Percentiles rank a stretch among this genome's conserved stretches.
Evolutionary conservation across 2,888 invertebrate genomes (phyloP).

Genomic region (Autographa gamma): DNA sequence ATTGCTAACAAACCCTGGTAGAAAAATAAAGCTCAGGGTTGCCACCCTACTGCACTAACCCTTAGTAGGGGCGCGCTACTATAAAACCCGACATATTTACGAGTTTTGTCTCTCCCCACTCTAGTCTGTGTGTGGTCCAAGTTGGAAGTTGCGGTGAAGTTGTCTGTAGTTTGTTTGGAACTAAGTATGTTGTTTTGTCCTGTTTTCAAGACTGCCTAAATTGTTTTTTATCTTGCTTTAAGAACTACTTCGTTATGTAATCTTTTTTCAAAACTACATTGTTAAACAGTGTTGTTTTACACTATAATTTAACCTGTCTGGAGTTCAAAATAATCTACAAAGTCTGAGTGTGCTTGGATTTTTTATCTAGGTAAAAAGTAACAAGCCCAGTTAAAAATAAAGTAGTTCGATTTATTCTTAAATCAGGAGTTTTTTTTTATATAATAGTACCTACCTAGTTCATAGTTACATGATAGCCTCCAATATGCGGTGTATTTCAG

Average conservation of each 20-base stretch:
- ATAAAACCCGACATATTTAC: conserved; percentile 87
- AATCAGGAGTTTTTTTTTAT: too few species aligned
- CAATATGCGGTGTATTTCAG: too few species aligned
- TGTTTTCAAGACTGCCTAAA: neutral
- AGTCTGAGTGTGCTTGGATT: too few species aligned
- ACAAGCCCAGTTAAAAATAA: too few species aligned
- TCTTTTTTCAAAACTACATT: neutral
- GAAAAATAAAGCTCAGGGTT: conserved; percentile 63
- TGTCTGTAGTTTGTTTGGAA: neutral
- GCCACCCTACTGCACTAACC: conserved; percentile 62
- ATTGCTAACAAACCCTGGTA: conserved; percentile 70
- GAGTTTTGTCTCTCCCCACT: conserved; percentile 74
- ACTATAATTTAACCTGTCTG: neutral
- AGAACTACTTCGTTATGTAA: neutral
- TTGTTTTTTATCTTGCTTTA: neutral
- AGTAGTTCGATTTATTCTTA: too few species aligned
- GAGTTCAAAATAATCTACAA: too few species aligned
- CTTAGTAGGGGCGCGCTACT: conserved; percentile 73
- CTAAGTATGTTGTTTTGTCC: neutral
- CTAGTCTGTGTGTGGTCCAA: conserved; percentile 65
- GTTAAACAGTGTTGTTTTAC: neutral
- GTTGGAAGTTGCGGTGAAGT: conserved; percentile 56
- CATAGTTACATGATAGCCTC: too few species aligned
- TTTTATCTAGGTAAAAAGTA: too few species aligned
- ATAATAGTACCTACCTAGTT: too few species aligned